These are phyloP conservation scores for Turritopsis rubra DNA, from an alignment of 30 jellyfish, hydroid and myxozoan genomes.

Conservation along the genomic window DNA sequence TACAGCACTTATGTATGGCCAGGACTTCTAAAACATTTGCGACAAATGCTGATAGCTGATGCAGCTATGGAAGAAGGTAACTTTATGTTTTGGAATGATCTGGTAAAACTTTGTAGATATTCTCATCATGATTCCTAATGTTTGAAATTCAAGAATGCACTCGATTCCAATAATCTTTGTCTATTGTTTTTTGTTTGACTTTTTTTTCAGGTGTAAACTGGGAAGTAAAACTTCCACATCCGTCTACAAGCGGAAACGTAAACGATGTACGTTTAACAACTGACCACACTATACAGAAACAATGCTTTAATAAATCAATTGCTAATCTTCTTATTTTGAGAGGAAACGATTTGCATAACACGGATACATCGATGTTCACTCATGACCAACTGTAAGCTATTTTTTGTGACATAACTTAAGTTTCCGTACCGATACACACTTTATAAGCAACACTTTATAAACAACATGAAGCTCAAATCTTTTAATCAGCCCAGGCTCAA, in stretches of 20 bases:
- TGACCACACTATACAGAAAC: background rate
- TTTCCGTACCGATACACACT: too few relatives aligned
- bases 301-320: conserved; percentile 53
- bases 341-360: conserved; percentile 67
- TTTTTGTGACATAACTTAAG: background rate
- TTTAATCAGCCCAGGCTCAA: too few relatives aligned
- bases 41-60: conserved; percentile 92
- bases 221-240: conserved; percentile 62
- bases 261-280: background rate
- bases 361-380: conserved; percentile 22
- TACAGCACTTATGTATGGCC: conserved; percentile 93
- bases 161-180: background rate
- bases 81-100: background rate
- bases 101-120: background rate
- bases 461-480: too few relatives aligned
- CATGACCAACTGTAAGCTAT: conserved; percentile 55
- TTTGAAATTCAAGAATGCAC: too few relatives aligned
- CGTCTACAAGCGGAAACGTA: background rate
- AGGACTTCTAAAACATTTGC: conserved; percentile 63
- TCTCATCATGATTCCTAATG: too few relatives aligned
- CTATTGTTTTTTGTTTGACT: background rate
- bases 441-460: too few relatives aligned
- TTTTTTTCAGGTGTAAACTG: conserved; percentile 74
- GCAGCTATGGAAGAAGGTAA: conserved; percentile 88
- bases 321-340: conserved; percentile 69